Base-by-base conservation (phyloP, 1,140 invertebrate species). In the Macrosteles quadrilineatus region DNA sequence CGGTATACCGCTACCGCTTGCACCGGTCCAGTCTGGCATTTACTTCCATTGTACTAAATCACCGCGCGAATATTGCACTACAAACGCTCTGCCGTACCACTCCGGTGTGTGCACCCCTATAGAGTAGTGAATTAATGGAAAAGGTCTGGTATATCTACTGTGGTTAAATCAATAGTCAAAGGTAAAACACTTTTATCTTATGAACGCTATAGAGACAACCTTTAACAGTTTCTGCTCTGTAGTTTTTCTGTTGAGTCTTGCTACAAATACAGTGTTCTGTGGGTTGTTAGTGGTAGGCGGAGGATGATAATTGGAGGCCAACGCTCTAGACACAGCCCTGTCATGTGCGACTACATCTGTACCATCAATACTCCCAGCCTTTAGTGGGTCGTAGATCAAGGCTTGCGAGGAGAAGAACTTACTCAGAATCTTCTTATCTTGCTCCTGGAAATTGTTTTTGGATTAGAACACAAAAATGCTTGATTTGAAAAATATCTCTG, bases 321-420 rank as follows among this genome's bases (percentile, higher is more conserved):
- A 80, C 1, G 94, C 94, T 75, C 93, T 81, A 30, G 87, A 78
- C 47, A 96, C 85, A 31, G 85, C 93, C 76, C 85, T 86, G 77
- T 96, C 94, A 77, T 96, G 94, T 12, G 93, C 90, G 65, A 88
- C 86, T 3, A 82, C 86, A 78, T 95, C 93, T 21, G 93, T 95
- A 1, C 92, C 88, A 84, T 95, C 92, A 25, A 94, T 94, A 74
- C 91, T 93, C 9, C 91, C 92, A 73, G 87, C 87, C 83, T 88
- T 88, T 43, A 90, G 80, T 12, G 88, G 87, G 78, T 90, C 84
- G 72, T 90, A 90, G 43, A 81, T 78, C 73, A 81, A 83, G 6
- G 85, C 83, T 76, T 80, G 84, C 19, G 83, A 81, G 36, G 78
- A 82, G 85, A 85, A 87, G 64, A 77, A 78, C 40, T 81, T 77